Conservation (phyloP, 2,888 invertebrate genomes). For the Pristionchus arcanus region DNA sequence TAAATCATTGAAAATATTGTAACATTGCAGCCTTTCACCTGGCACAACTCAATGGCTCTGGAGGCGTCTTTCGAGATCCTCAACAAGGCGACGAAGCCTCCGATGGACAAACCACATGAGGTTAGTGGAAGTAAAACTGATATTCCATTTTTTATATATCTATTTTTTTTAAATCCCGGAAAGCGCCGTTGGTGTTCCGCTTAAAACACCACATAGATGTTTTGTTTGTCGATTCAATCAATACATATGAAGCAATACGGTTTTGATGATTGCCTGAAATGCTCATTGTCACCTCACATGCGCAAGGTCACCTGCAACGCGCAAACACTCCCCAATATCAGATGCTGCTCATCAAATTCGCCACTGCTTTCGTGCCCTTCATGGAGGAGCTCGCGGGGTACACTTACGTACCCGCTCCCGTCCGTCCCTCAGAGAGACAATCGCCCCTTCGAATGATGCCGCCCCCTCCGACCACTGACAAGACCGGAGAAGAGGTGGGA, state of each 20-base stretch:
- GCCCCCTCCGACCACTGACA: too few species aligned
- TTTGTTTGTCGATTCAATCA: too few species aligned
- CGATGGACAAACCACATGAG: not conserved
- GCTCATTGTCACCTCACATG: too few species aligned
- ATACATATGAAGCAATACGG: too few species aligned
- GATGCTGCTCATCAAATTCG: not conserved
- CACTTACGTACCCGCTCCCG: not conserved
- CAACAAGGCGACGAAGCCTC: not conserved
- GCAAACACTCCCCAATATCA: not conserved
- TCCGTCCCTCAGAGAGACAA: not conserved
- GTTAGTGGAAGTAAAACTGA: not conserved
- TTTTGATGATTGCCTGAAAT: too few species aligned
- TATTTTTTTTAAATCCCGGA: too few species aligned
- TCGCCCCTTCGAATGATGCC: too few species aligned
- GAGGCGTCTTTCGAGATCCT: not conserved
- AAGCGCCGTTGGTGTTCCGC: too few species aligned
- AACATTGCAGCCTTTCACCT: not conserved
- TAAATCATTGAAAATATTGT: not conserved
- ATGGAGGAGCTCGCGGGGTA: not conserved
- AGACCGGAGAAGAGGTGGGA: too few species aligned
- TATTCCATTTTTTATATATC: too few species aligned
- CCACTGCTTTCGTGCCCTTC: not conserved
- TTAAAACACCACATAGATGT: too few species aligned
- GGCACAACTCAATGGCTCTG: not conserved
- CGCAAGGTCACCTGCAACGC: too few species aligned